Conservation (phyloP, 1,140 invertebrate species). For the Bradysia coprophila region DNA sequence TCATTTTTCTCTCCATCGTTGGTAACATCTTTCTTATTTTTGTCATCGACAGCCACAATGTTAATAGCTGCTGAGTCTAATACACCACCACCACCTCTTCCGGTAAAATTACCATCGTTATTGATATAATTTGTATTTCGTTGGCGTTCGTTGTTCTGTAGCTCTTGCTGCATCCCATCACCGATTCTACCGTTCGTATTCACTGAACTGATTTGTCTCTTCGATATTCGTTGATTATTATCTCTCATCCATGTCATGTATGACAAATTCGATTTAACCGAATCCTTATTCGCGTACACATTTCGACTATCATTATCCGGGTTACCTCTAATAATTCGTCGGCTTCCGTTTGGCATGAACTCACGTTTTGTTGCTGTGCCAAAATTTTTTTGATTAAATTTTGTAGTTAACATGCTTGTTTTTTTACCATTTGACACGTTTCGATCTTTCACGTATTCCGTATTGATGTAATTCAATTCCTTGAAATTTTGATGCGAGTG, state of each 20-base stretch:
- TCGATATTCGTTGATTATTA: slow-evolving; percentile 1
- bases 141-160: too few species aligned
- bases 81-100: too few species aligned
- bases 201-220: background rate
- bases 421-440: background rate
- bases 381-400: slow-evolving; percentile 2
- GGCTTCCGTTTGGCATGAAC: background rate
- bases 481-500: slow-evolving; percentile 2
- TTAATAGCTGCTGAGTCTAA: background rate
- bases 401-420: background rate
- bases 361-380: background rate
- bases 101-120: too few species aligned
- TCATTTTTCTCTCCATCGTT: background rate
- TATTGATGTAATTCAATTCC: slow-evolving; percentile 22
- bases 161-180: too few species aligned
- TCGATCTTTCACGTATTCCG: slow-evolving; percentile 20
- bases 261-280: slow-evolving; percentile 4
- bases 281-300: background rate
- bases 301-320: background rate
- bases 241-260: slow-evolving; percentile 1
- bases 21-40: background rate
- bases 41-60: background rate
- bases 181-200: background rate
- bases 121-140: too few species aligned
- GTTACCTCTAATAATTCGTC: background rate